Conservation (phyloP, 2,888 invertebrate species). For the Idaea biselata region DNA sequence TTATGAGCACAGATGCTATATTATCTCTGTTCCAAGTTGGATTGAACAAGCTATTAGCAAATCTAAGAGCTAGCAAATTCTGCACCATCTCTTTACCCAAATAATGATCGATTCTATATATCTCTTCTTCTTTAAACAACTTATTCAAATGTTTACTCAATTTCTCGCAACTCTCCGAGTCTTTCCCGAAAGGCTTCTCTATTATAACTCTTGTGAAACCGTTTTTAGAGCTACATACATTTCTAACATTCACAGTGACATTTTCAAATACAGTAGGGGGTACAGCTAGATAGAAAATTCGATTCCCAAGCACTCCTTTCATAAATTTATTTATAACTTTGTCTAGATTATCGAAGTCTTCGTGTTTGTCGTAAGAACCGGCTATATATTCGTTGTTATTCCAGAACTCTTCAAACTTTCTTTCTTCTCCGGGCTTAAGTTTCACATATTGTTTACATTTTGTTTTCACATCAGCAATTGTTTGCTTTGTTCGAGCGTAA, state of each 20-base stretch:
- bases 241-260: constrained; percentile 92
- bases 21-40: constrained; percentile 99
- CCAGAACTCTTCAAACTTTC: constrained; percentile 92
- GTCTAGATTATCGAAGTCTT: constrained; percentile 91
- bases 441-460: constrained; percentile 91
- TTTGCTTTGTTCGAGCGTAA: constrained; percentile 94
- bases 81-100: constrained; percentile 99
- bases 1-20: constrained; percentile 96
- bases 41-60: constrained; percentile 96
- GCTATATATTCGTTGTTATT: constrained; percentile 89
- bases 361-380: constrained; percentile 91
- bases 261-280: constrained; percentile 96
- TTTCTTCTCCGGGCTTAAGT: constrained; percentile 87
- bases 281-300: constrained; percentile 97
- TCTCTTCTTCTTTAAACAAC: constrained; percentile 95
- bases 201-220: constrained; percentile 98
- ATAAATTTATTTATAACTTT: constrained; percentile 86
- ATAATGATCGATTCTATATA: constrained; percentile 99
- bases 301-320: constrained; percentile 84
- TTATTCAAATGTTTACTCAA: constrained; percentile 92
- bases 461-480: constrained; percentile 86
- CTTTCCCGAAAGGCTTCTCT: constrained; percentile 99
- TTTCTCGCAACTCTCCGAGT: constrained; percentile 90
- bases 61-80: constrained; percentile 97
- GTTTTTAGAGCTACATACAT: constrained; percentile 90